Evolutionary conservation across 2,113 vertebrate species (phyloP).

Genomic region (Alexandromys fortis): DNA sequence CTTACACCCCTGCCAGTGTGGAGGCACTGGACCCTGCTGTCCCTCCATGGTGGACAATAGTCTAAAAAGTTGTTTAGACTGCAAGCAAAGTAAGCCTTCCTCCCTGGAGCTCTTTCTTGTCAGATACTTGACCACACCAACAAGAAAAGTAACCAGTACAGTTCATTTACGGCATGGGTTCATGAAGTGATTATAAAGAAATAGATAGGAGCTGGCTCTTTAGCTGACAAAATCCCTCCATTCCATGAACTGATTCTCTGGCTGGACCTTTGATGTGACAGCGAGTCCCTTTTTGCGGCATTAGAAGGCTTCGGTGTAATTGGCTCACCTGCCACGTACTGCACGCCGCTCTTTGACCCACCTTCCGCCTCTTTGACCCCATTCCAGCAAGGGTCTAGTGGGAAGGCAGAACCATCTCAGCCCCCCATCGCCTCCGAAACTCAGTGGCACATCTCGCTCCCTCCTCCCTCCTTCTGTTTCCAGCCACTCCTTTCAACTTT

Average conservation of each 20-base stretch:
- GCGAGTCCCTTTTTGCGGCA: neutral
- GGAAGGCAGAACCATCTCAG: neutral
- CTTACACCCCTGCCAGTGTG: neutral
- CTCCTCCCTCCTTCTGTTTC: neutral
- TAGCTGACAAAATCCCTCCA: neutral
- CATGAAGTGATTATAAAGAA: neutral
- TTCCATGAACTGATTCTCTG: neutral
- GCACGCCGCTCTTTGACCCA: neutral
- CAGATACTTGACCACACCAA: neutral
- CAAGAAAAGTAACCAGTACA: neutral
- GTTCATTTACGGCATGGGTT: neutral
- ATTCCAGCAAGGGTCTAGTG: neutral
- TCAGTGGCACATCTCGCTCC: neutral
- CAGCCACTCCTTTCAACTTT: neutral
- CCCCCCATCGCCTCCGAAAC: neutral
- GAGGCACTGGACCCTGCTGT: neutral
- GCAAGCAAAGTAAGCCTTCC: neutral
- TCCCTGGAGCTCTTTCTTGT: neutral
- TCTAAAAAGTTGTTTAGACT: neutral
- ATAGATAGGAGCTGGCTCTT: neutral
- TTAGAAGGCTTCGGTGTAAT: neutral
- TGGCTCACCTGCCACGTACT: neutral
- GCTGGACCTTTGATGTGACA: neutral
- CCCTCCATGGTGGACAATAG: too few relatives aligned
- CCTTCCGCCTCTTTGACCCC: neutral